Percentiles rank a stretch among this genome's conserved stretches.
phyloP scores from a whole-genome alignment of 2,888 invertebrate species.

The Cheilosia impressa region DNA sequence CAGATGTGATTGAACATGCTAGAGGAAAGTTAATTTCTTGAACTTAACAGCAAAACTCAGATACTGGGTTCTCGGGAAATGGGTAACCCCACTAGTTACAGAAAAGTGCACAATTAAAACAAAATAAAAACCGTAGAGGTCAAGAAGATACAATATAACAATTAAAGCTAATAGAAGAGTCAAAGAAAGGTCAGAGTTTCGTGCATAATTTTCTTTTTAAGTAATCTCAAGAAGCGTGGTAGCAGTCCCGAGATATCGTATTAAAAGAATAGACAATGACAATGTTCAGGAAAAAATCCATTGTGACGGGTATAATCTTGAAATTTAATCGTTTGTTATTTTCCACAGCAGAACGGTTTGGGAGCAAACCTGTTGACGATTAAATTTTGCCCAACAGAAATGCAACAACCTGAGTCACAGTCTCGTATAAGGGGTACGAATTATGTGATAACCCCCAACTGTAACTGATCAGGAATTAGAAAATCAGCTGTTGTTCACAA shows the following conservation, averaged over 20 bases:
- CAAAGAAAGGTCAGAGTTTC: too few species aligned
- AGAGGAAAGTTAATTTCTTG: conserved; percentile 18
- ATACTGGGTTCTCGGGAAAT: background rate
- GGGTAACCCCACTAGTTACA: background rate
- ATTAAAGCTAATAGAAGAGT: too few species aligned
- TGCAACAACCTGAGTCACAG: background rate
- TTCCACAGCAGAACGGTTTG: background rate
- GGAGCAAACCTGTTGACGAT: background rate
- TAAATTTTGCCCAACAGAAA: background rate
- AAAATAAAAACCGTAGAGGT: background rate
- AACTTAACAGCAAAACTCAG: background rate
- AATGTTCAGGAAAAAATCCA: background rate
- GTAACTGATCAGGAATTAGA: too few species aligned
- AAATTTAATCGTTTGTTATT: conserved; percentile 5
- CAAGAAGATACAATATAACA: too few species aligned
- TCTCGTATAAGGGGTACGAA: too few species aligned
- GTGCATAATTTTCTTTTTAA: too few species aligned
- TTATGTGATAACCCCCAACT: too few species aligned
- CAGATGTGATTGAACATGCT: background rate
- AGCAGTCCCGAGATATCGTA: too few species aligned
- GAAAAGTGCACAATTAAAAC: background rate
- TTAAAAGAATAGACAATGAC: too few species aligned
- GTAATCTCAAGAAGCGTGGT: too few species aligned
- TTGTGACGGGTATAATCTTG: background rate
- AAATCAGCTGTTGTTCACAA: too few species aligned